phyloP scores from a whole-genome alignment of 2,888 invertebrate species.

The Encarsia formosa region DNA sequence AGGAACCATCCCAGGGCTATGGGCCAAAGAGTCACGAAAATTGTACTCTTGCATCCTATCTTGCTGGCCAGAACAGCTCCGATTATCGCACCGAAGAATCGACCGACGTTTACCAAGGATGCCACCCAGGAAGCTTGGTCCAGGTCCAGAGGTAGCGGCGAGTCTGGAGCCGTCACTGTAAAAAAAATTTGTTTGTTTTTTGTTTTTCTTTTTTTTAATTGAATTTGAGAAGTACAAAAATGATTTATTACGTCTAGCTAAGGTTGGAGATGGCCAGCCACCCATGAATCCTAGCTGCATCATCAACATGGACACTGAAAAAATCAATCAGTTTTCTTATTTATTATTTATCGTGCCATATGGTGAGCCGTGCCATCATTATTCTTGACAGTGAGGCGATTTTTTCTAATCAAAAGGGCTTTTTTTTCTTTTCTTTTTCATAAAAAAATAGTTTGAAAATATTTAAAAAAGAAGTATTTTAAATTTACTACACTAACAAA shows the following conservation, averaged over 20 bases:
- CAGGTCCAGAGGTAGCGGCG: conserved; percentile 28
- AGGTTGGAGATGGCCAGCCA: conserved; percentile 38
- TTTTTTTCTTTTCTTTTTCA: too few species aligned
- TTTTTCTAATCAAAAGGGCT: too few species aligned
- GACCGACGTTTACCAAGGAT: conserved; percentile 33
- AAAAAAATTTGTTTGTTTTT: too few species aligned
- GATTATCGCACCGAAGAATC: conserved; percentile 32
- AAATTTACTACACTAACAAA: too few species aligned
- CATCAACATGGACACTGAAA: conserved; percentile 34
- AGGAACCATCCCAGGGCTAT: conserved; percentile 31
- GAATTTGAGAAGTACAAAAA: too few species aligned
- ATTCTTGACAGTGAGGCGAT: too few species aligned
- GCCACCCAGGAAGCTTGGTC: conserved; percentile 39
- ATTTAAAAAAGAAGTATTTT: too few species aligned
- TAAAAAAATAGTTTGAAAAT: too few species aligned
- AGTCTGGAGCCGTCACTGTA: conserved; percentile 30
- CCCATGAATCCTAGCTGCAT: conserved; percentile 34
- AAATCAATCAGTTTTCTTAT: not conserved
- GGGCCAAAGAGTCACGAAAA: conserved; percentile 32
- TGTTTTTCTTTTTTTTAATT: too few species aligned
- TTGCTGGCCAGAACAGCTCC: conserved; percentile 31
- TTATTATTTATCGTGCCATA: too few species aligned
- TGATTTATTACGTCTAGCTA: too few species aligned
- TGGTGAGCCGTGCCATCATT: too few species aligned
- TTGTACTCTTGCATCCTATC: conserved; percentile 33